phyloP scores from a whole-genome alignment of 1,140 invertebrate species.

The Drosophila pallidifrons region DNA sequence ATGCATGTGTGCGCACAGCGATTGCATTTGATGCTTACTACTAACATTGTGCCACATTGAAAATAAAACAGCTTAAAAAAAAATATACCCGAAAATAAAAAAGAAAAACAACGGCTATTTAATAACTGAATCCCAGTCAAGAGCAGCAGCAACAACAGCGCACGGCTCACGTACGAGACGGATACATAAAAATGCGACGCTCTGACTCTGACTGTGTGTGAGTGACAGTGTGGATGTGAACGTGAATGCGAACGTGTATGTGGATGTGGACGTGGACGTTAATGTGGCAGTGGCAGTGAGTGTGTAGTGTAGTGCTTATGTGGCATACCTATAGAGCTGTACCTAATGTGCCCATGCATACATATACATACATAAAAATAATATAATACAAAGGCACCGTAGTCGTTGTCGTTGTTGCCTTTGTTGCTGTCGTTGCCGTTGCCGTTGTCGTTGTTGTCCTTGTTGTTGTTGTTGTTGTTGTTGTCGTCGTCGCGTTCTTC shows the following conservation, averaged over 20 bases:
- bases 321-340: constrained; percentile 66
- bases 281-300: constrained; percentile 14
- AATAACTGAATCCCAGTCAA: constrained; percentile 77
- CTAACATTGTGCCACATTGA: constrained; percentile 74
- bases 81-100: constrained; percentile 22
- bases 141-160: constrained; percentile 41
- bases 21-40: constrained; percentile 29
- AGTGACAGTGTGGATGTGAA: constrained; percentile 25
- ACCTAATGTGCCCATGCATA: constrained; percentile 73
- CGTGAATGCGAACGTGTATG: constrained; percentile 20
- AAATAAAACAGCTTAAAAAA: constrained; percentile 66
- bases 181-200: constrained; percentile 69
- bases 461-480: constrained; percentile 29
- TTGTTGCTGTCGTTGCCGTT: constrained; percentile 21
- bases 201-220: constrained; percentile 19
- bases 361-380: constrained; percentile 59
- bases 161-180: constrained; percentile 62
- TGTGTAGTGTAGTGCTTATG: constrained; percentile 42
- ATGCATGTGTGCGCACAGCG: constrained; percentile 62
- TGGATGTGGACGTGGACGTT: constrained; percentile 2
- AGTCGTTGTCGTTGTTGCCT: constrained; percentile 44
- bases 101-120: constrained; percentile 65
- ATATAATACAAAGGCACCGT: constrained; percentile 70
- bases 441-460: constrained; percentile 22
- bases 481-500: constrained; percentile 20